Evolutionary conservation across 1,140 invertebrate species (phyloP), one percentile per base, ranked within the genome.

Genomic region (Hyposmocoma kahamanoa): DNA sequence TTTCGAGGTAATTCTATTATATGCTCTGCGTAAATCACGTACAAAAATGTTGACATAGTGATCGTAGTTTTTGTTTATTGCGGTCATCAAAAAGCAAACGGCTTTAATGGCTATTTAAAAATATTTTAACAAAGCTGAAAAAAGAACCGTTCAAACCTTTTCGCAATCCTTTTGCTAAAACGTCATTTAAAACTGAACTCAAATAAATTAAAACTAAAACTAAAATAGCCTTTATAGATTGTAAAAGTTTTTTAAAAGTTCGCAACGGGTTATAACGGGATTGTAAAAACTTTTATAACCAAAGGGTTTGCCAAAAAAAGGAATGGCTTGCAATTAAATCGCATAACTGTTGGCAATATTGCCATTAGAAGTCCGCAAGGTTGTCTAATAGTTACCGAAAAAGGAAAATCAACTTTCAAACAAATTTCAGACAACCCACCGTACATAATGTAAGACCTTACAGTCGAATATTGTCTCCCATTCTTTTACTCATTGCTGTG

Each of bases 291-390:
- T 52, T 60, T 59, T 47, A 53, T 65, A 53, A 53, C 58, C 42
- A 80, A 79, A 77, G 67, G 68, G 67, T 66, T 72, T 47, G 66
- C 61, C 69, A 67, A 65, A 63, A 17, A 17, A n/a, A 8, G 32
- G 15, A 36, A 62, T 66, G 30, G 68, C 63, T 46, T 49, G 59
- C 54, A 67, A 72, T 67, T 74, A 72, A 73, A 69, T 66, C 52
- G 64, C 67, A 46, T 61, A 63, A 73, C 51, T 57, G 62, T 67
- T 65, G 39, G 50, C 60, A 67, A 66, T 26, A 62, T 52, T 50
- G 20, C 22, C 20, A 28, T 9, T 9, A 20, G 15, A 26, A n/a
- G n/a, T n/a, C n/a, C n/a, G n/a, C n/a, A n/a, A n/a, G n/a, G n/a
- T n/a, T n/a, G n/a, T n/a, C n/a, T n/a, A n/a, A n/a, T n/a, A n/a